Conservation (phyloP, 2,113 vertebrate genomes). For the Callopanchax toddi region DNA sequence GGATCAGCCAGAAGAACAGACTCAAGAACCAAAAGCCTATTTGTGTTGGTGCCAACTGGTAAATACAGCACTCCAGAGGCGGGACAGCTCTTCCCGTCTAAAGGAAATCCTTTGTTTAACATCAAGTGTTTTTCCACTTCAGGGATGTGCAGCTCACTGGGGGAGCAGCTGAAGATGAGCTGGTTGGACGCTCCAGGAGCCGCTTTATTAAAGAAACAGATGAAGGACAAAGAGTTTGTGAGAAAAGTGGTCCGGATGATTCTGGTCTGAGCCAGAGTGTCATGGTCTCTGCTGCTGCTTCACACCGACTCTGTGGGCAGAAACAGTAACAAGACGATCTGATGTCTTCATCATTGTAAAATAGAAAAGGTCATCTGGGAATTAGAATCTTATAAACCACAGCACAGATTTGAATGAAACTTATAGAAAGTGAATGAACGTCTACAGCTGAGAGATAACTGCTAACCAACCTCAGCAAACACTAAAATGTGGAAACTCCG, state of each 20-base stretch:
- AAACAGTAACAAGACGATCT: no score
- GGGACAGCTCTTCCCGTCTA: constrained; percentile 54
- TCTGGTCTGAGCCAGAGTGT: background rate
- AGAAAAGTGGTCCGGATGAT: constrained; percentile 20
- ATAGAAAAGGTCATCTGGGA: no score
- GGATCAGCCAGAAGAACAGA: constrained; percentile 39
- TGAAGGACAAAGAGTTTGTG: constrained; percentile 18
- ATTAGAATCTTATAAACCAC: no score
- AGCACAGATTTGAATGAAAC: no score
- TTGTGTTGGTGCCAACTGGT: constrained; percentile 69
- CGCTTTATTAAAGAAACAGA: constrained; percentile 26
- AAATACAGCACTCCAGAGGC: constrained; percentile 50
- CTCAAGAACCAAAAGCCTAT: constrained; percentile 38
- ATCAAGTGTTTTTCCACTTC: constrained; percentile 70
- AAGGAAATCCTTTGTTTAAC: constrained; percentile 82
- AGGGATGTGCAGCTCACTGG: constrained; percentile 41
- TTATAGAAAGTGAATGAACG: no score
- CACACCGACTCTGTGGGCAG: no score
- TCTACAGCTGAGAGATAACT: no score
- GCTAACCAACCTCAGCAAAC: no score
- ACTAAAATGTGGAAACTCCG: no score
- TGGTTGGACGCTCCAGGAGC: constrained; percentile 31
- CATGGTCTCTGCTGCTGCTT: no score
- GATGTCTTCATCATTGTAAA: no score
- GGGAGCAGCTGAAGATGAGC: constrained; percentile 34